Conservation (phyloP, 2,797 vertebrate species). For the Tokudaia tokunoshimensis region DNA sequence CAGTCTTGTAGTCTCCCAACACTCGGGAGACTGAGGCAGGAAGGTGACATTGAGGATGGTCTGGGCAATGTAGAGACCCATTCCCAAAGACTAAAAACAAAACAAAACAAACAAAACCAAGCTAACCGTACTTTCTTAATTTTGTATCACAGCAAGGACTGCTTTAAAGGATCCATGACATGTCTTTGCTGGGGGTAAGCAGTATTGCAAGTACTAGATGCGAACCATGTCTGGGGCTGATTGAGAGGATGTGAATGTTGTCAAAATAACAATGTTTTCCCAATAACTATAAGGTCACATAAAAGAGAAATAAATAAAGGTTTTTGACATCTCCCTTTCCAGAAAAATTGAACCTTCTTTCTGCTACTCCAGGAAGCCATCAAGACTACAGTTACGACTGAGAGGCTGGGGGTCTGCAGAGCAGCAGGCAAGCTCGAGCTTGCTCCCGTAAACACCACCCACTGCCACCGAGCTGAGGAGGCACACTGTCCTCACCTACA, state of each 20-base stretch:
- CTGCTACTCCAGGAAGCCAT: conserved; percentile 80
- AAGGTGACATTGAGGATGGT: neutral
- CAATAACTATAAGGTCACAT: conserved; percentile 86
- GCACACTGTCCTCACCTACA: conserved; percentile 15
- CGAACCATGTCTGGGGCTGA: conserved; percentile 85
- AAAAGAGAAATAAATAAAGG: conserved; percentile 88
- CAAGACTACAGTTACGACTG: conserved; percentile 73
- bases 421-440: conserved; percentile 15
- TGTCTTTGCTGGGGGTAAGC: conserved; percentile 82
- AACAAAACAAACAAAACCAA: neutral
- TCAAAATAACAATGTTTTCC: conserved; percentile 86
- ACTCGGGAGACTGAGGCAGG: neutral
- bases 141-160: conserved; percentile 81
- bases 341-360: conserved; percentile 78
- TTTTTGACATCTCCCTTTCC: conserved; percentile 83
- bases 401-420: neutral
- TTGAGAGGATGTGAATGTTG: conserved; percentile 85
- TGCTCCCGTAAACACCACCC: conserved; percentile 41
- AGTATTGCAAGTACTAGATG: conserved; percentile 83
- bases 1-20: neutral
- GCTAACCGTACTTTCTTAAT: conserved; percentile 84
- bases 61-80: neutral
- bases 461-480: conserved; percentile 23
- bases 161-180: conserved; percentile 82
- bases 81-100: neutral